Conservation (phyloP, 2,797 vertebrate genomes). For the Mustela erminea region DNA sequence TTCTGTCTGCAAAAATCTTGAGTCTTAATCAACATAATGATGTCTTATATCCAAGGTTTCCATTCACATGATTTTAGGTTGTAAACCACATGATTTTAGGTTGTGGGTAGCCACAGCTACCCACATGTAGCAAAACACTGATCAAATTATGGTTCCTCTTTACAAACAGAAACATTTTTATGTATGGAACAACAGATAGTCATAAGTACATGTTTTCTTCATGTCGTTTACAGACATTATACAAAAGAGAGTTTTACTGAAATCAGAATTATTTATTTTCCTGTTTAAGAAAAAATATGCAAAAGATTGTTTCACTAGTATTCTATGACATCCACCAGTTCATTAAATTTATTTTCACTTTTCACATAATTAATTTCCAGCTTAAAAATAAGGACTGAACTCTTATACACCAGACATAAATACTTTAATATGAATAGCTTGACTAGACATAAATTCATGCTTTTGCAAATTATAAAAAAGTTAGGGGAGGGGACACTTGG, state of each 20-base stretch:
- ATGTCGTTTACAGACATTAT: neutral
- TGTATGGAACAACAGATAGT: neutral
- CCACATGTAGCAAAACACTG: neutral
- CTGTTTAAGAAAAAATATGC: neutral
- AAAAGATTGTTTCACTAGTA: neutral
- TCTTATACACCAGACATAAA: neutral
- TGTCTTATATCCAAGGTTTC: neutral
- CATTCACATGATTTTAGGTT: neutral
- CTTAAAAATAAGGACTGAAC: neutral
- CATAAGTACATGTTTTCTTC: neutral
- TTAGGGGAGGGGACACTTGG: too few relatives aligned
- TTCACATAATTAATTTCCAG: neutral
- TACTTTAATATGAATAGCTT: neutral
- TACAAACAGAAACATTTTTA: neutral
- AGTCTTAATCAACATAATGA: neutral
- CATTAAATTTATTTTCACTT: neutral
- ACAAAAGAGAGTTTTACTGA: neutral
- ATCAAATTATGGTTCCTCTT: neutral
- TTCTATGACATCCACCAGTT: neutral
- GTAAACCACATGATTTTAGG: neutral
- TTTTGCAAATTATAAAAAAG: neutral
- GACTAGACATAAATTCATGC: neutral
- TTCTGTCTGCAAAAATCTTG: neutral
- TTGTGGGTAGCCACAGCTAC: neutral
- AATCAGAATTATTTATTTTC: neutral